Base-by-base conservation (phyloP, 2,113 vertebrate genomes). In the Pygoscelis antarcticus region DNA sequence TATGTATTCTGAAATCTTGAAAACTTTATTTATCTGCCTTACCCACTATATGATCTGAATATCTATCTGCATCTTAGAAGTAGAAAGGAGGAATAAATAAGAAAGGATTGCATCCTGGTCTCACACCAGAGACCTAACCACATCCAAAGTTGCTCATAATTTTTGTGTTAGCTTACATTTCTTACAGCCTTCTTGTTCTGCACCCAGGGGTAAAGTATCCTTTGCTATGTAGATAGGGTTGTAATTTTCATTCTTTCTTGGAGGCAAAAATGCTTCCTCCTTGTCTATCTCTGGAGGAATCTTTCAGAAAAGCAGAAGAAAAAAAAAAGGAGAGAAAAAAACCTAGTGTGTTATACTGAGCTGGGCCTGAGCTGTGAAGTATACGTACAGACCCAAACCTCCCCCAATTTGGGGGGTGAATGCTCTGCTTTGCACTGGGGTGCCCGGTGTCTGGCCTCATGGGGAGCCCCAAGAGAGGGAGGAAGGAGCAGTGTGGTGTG, bases 221-320 rank as follows among this genome's bases (percentile, higher is more conserved):
- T 97, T 97, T 97, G 87, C 95, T 95, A 93, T 97, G 96, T 95
- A 97, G 96, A 94, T 97, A 70, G 95, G 86, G 82, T 70, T 94
- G 93, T 94, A 97, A 97, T 97, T 98, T 96, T 97, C 94, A 97
- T 97, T 97, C 84, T 97, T 97, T 97, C 96, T 96, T 95, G 93
- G 72, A 97, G 84, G 87, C 81, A 92, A 93, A 94, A 94, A 86
- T 95, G 87, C 79, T 96, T 95, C 86, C 76, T 95, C 76, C 90
- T 96, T 75, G 89, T 66, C 77, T 95, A 4, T 92, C 95, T 93
- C 93, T 93, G 65, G 80, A 97, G 95, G 72, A 92, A 96, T 96
- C 86, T 94, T 78, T 75, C 96, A 76, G 72, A 88, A 83, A 86
- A 94, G 14, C 42, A 42, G 42, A 42, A n/a, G 14, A 10, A 69